Evolutionary conservation across 1,140 invertebrate species (phyloP), one percentile per base, ranked within the genome.

Genomic region (Anoplolepis gracilipes): DNA sequence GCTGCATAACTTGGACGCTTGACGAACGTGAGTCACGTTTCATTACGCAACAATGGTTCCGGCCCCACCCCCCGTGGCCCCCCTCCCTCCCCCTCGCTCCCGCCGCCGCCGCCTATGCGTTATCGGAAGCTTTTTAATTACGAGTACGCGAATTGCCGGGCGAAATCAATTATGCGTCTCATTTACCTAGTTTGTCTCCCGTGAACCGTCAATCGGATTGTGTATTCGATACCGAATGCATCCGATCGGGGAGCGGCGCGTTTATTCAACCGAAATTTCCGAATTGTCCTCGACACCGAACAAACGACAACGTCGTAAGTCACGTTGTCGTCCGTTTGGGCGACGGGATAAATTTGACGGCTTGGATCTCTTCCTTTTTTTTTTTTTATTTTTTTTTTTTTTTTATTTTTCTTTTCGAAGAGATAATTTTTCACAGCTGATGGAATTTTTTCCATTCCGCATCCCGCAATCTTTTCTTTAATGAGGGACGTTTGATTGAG

Each of bases 51-150:
- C 78, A 82, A 82, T 82, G 28, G 49, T n/a, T n/a, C n/a, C n/a
- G n/a, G n/a, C n/a, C n/a, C n/a, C n/a, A n/a, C n/a, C n/a, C n/a
- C n/a, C n/a, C n/a, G n/a, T n/a, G n/a, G n/a, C n/a, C n/a, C n/a
- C n/a, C n/a, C n/a, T n/a, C n/a, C n/a, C n/a, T n/a, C n/a, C n/a
- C n/a, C n/a, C n/a, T n/a, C n/a, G n/a, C n/a, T n/a, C n/a, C n/a
- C n/a, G 46, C 0, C 13, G 16, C 67, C 78, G 67, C n/a, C n/a
- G 25, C n/a, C 28, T 11, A 10, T 19, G n/a, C 25, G 78, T 82
- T 82, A 82, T 82, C 78, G 78, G 78, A 82, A 82, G 78, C 78
- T 82, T 82, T 82, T 82, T 82, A 82, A 82, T 82, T 82, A 73
- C 53, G 36, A 6, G 6, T 2, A 10, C n/a, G 53, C 67, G 39